These are phyloP conservation scores for Ctenopoma kingsleyae DNA, from an alignment of 2,797 vertebrate species.

Conservation along the genomic window DNA sequence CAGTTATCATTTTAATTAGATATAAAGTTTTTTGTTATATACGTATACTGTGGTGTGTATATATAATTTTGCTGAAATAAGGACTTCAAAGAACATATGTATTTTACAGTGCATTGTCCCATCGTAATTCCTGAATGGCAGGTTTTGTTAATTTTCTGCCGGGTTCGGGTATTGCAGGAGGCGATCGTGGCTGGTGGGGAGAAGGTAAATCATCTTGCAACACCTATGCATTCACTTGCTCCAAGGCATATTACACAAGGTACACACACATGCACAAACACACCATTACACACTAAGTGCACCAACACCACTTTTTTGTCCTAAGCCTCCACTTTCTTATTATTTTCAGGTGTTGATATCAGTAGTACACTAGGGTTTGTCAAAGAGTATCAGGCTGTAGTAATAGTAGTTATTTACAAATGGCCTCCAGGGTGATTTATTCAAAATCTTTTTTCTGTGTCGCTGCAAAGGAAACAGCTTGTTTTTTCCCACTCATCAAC, in stretches of 20 bases:
- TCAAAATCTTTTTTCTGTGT: background rate
- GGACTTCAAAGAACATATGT: conserved; percentile 95
- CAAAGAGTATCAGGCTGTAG: background rate
- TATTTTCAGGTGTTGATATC: background rate
- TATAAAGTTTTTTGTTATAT: conserved; percentile 95
- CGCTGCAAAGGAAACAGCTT: background rate
- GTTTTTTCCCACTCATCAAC: conserved; percentile 1
- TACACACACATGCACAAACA: background rate
- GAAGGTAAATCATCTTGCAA: conserved; percentile 32
- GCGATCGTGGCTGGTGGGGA: background rate
- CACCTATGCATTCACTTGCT: background rate
- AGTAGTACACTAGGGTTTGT: background rate
- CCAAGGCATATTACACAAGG: conserved; percentile 4
- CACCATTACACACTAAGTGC: background rate
- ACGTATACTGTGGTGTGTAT: conserved; percentile 49
- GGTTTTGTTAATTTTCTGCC: conserved; percentile 46
- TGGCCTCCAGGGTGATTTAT: background rate
- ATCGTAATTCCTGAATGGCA: conserved; percentile 56
- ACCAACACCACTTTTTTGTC: background rate
- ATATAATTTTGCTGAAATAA: conserved; percentile 95
- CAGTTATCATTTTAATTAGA: conserved; percentile 99
- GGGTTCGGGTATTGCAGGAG: conserved; percentile 8
- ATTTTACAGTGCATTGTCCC: conserved; percentile 33
- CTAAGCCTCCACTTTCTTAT: background rate
- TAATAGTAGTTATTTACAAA: background rate